phyloP scores from a whole-genome alignment of 1,140 invertebrate species.

The Chrysoperla carnea region DNA sequence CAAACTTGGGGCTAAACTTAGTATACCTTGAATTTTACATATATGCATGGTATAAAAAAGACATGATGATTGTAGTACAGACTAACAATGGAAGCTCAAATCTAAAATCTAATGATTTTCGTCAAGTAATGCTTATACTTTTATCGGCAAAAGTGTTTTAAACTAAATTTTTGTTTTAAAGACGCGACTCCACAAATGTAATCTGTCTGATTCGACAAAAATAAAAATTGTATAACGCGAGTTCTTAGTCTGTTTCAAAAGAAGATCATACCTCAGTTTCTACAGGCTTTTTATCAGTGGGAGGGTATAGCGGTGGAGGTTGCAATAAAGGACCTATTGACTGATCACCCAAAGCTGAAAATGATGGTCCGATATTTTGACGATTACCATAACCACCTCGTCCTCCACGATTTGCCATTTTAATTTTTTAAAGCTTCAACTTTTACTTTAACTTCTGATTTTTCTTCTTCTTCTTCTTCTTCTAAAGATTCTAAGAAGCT shows the following conservation, averaged over 20 bases:
- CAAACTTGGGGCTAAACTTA: too few relatives aligned
- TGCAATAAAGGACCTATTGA: conserved; percentile 36
- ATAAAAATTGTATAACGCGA: neutral
- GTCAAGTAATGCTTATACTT: too few relatives aligned
- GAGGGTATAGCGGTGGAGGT: conserved; percentile 49
- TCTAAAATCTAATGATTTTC: too few relatives aligned
- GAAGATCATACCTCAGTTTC: conserved; percentile 14
- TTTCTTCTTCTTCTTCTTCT: conserved; percentile 12
- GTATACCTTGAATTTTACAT: too few relatives aligned
- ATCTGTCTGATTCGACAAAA: neutral
- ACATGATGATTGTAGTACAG: too few relatives aligned
- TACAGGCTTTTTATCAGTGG: conserved; percentile 37
- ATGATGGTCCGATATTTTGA: conserved; percentile 30
- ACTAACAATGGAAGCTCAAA: too few relatives aligned
- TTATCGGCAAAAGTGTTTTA: too few relatives aligned
- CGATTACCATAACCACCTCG: conserved; percentile 29
- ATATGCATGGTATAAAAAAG: too few relatives aligned
- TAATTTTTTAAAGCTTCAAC: conserved; percentile 15
- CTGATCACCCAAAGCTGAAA: conserved; percentile 38
- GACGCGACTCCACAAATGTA: too few relatives aligned
- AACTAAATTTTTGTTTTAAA: too few relatives aligned
- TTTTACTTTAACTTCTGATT: conserved; percentile 14
- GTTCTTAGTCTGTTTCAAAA: neutral
- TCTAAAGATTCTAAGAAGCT: conserved; percentile 15
- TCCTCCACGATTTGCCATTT: conserved; percentile 20